Percentiles rank a stretch among this genome's conserved stretches.
These are phyloP conservation scores for Alloplasta piceator DNA, from an alignment of 2,888 invertebrate species.

Conservation along the genomic window DNA sequence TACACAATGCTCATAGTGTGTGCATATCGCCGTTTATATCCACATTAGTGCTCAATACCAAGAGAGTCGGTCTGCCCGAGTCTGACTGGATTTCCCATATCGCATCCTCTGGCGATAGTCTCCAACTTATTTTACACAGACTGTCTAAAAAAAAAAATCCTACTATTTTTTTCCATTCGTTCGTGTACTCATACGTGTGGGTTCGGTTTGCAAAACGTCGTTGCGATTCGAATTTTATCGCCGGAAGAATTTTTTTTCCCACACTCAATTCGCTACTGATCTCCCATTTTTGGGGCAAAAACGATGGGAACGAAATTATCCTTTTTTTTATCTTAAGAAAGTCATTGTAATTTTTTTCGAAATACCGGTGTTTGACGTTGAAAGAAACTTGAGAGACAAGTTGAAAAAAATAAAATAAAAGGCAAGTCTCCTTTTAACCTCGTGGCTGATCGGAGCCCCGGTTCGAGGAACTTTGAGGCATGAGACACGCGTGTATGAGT, in stretches of 20 bases:
- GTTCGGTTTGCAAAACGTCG: slow-evolving; percentile 39
- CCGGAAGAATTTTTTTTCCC: neutral
- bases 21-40: neutral
- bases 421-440: neutral
- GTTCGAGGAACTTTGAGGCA: slow-evolving; percentile 58
- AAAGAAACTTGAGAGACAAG: slow-evolving; percentile 31
- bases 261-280: neutral
- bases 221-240: slow-evolving; percentile 37
- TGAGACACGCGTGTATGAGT: slow-evolving; percentile 54
- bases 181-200: too few species aligned
- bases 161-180: neutral
- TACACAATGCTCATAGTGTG: slow-evolving; percentile 21
- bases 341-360: slow-evolving; percentile 12
- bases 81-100: slow-evolving; percentile 55
- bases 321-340: neutral
- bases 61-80: slow-evolving; percentile 40
- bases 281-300: too few species aligned
- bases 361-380: slow-evolving; percentile 20
- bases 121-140: too few species aligned
- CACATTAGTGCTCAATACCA: slow-evolving; percentile 33
- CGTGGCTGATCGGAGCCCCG: slow-evolving; percentile 38
- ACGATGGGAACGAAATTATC: too few species aligned
- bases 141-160: too few species aligned
- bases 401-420: slow-evolving; percentile 11
- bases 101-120: neutral